Evolutionary conservation across 2,113 vertebrate genomes (phyloP).

Genomic region (Origma solitaria): DNA sequence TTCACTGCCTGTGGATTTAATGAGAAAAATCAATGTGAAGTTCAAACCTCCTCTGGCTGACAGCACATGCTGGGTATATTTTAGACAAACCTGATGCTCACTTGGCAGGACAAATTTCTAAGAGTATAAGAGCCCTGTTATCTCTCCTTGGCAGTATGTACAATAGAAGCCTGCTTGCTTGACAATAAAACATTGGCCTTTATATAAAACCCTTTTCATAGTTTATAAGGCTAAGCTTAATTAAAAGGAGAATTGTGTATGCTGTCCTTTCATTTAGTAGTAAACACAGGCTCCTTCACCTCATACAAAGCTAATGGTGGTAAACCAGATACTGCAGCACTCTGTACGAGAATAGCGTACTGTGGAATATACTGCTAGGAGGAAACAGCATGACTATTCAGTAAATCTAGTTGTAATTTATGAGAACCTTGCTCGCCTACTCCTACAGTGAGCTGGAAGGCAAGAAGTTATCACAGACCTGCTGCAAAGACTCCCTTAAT

Average conservation of each 20-base stretch:
- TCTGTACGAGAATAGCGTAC: neutral
- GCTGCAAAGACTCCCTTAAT: neutral
- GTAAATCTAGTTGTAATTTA: neutral
- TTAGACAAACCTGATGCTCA: constrained; percentile 34
- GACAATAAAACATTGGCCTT: constrained; percentile 20
- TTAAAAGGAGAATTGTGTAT: constrained; percentile 49
- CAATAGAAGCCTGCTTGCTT: constrained; percentile 15
- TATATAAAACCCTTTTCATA: constrained; percentile 25
- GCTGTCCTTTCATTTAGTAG: constrained; percentile 32
- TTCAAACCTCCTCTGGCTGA: constrained; percentile 38
- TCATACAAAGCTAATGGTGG: constrained; percentile 18
- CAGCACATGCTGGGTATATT: neutral
- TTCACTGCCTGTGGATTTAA: neutral
- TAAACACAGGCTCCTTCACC: constrained; percentile 39
- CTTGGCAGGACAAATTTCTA: constrained; percentile 50
- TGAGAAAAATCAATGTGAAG: constrained; percentile 4
- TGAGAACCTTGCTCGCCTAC: neutral
- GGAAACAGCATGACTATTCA: neutral
- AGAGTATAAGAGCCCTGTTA: constrained; percentile 32
- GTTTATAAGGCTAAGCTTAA: constrained; percentile 30
- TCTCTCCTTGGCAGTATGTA: constrained; percentile 43
- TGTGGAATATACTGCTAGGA: neutral
- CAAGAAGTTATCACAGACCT: neutral
- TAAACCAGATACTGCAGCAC: neutral
- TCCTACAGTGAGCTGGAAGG: neutral